Percentiles rank a stretch among this genome's conserved stretches.
Conservation (phyloP, 2,113 vertebrate genomes). For the Monopterus albus region DNA sequence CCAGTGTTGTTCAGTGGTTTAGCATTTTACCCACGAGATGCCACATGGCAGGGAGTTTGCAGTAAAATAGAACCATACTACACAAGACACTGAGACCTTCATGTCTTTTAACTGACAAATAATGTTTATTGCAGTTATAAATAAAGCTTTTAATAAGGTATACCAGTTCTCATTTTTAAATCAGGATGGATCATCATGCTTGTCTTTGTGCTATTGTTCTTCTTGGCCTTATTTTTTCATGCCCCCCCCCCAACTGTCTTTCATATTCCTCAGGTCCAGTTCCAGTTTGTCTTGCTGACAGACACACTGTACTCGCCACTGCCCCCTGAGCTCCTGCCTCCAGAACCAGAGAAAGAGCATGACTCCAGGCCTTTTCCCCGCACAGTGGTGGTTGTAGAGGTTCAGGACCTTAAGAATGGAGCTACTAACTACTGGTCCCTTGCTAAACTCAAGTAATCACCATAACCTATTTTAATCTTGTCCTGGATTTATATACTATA, state of each 20-base stretch:
- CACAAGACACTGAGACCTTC: neutral
- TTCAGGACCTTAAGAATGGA: slow-evolving; percentile 97
- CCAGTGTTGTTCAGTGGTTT: slow-evolving; percentile 28
- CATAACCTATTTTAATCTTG: neutral
- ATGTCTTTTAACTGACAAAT: neutral
- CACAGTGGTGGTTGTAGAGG: slow-evolving; percentile 95
- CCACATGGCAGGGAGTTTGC: no score
- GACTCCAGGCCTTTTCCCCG: slow-evolving; percentile 89
- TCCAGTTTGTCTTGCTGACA: slow-evolving; percentile 96
- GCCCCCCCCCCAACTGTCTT: neutral
- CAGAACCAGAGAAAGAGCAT: slow-evolving; percentile 85
- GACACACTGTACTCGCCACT: slow-evolving; percentile 95
- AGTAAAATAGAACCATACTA: neutral
- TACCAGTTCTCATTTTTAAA: neutral
- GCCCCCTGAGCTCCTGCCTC: slow-evolving; percentile 89
- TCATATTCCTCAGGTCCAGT: slow-evolving; percentile 88
- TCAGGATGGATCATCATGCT: neutral
- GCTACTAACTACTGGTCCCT: slow-evolving; percentile 98
- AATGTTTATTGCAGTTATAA: neutral
- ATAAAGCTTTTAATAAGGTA: neutral
- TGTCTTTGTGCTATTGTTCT: neutral
- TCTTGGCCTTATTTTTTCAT: neutral
- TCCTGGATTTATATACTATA: neutral
- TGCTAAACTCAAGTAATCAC: slow-evolving; percentile 93
- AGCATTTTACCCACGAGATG: no score